Evolutionary conservation across 2,888 invertebrate species (phyloP), one percentile per base, ranked within the genome.

Genomic region (Diogma glabrata): DNA sequence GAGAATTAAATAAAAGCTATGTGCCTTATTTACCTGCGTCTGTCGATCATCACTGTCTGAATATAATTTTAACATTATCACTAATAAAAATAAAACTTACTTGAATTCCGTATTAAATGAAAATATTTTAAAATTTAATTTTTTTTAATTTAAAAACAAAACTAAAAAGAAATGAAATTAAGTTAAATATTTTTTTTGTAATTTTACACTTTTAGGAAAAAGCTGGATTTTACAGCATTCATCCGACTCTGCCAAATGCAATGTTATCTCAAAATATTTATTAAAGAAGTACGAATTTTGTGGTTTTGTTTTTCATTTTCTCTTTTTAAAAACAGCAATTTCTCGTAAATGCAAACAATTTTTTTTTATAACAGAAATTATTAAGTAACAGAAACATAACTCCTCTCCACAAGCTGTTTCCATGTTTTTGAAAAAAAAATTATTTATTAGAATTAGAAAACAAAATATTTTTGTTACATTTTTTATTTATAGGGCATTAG

Each of bases 141-240:
- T n/a, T n/a, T 22, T 43, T 43, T 22, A 43, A 43, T 43, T 43
- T 43, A 20, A 43, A 43, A 43, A 10, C 43, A 43, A 23, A 43
- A 40, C n/a, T 23, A 43, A 43, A 43, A 20, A 22, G 23, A n/a
- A n/a, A 43, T 22, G 23, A 43, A 43, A 22, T 43, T 43, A 30
- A 48, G 30, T 48, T 48, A 48, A 48, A 48, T 48, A 48, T 33
- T 26, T 49, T 49, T 49, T 49, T 26, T 48, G 48, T 48, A 48
- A 48, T 48, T 47, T 46, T 69, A 69, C 69, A 70, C 69, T 67
- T 68, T 64, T 65, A 79, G 79, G 91, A 57, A 97, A 97, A 74
- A 89, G 89, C 59, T 99, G 97, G 97, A 96, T 99, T 69, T 82
- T 97, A 64, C 87, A 88, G 65, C 84, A 93, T 72, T 88, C 92